Base-by-base conservation (phyloP, 2,888 invertebrate species). In the Dolichopus griseipennis region DNA sequence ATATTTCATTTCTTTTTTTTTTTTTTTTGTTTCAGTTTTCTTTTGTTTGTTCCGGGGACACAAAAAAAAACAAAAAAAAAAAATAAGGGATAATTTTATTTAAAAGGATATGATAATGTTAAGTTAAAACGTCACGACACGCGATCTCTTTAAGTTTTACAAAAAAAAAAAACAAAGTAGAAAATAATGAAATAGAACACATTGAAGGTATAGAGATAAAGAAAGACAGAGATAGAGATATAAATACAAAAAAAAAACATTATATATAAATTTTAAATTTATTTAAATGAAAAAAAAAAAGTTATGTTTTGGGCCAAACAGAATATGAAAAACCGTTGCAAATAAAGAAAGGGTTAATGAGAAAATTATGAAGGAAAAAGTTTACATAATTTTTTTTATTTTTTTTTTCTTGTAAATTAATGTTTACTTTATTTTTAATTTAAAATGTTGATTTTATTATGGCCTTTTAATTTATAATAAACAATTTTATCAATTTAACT, bases 91-190 rank as follows among this genome's bases (percentile, higher is more conserved):
- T 52, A 52, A 52, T 52, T 52, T 52, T 52, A 52, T 52, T 52
- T 52, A 52, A 52, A 52, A 52, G 52, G 52, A 52, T 52, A 52
- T 52, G 52, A 52, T 52, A 52, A 52, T 52, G 52, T 52, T 18
- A 52, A 52, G 52, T 52, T 52, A 52, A 52, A 52, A 52, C n/a
- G n/a, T 52, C 52, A 52, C 52, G 52, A 52, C 52, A 52, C 52
- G 52, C 52, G 52, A 52, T 52, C 52, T 52, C 15, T n/a, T 52
- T n/a, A 52, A 52, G 15, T 18, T 18, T 52, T 2, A 6, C 15
- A 52, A 52, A 52, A n/a, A 52, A 43, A 43, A 12, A 43, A n/a
- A n/a, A n/a, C n/a, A n/a, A n/a, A n/a, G 12, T 4, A 15, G 52
- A 18, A 4, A 52, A 52, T 6, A 52, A 18, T 52, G 6, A 52